Percentiles rank a stretch among this genome's conserved stretches.
Evolutionary conservation across 2,888 invertebrate genomes (phyloP).

Genomic region (Lasius fuliginosus): DNA sequence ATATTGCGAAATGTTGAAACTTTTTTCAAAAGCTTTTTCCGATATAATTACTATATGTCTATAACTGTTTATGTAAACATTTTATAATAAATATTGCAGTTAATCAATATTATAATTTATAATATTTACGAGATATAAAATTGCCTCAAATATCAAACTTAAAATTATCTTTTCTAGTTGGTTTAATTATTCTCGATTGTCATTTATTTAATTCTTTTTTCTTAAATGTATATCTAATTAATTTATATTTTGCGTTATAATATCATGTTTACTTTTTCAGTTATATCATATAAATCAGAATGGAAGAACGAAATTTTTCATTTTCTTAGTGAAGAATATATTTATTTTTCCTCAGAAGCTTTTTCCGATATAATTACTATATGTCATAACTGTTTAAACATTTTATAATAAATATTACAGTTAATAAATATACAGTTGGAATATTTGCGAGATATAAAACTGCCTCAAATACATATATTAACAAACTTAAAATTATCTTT

Average conservation of each 20-base stretch:
- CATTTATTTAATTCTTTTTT: neutral
- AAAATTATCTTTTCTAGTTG: neutral
- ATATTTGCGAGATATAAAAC: neutral
- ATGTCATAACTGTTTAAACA: slow-evolving; percentile 4
- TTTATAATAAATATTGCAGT: neutral
- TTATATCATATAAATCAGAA: neutral
- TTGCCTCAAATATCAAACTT: neutral
- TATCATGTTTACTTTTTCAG: neutral
- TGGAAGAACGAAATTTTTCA: neutral
- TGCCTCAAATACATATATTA: neutral
- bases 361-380: neutral
- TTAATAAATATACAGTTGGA: too few relatives aligned
- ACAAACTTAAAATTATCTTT: neutral
- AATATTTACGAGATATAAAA: neutral
- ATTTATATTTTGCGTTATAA: neutral
- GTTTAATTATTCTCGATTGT: neutral
- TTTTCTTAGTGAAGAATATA: too few relatives aligned
- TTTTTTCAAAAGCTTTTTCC: neutral
- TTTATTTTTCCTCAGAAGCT: neutral
- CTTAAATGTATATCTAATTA: neutral
- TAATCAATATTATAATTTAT: too few relatives aligned
- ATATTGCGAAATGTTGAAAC: neutral
- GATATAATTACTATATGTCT: neutral
- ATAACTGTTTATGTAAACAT: neutral
- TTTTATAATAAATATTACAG: neutral